phyloP scores from a whole-genome alignment of 2,888 invertebrate species.

The Plebejus melissa region DNA sequence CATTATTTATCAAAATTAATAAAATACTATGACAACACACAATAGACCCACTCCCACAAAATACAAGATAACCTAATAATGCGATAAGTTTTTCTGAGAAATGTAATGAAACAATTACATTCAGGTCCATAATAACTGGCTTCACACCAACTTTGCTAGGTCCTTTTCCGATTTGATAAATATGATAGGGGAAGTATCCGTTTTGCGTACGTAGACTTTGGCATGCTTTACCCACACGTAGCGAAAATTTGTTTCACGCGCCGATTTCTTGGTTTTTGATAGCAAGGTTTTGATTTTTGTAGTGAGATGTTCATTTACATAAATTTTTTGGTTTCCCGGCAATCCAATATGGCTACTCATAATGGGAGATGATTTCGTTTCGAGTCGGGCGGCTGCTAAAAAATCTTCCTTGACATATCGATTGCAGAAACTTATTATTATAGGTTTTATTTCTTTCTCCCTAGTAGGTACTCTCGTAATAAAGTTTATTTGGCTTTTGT shows the following conservation, averaged over 20 bases:
- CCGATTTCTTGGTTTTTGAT: not conserved
- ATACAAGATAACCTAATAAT: too few species aligned
- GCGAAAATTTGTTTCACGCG: not conserved
- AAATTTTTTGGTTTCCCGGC: not conserved
- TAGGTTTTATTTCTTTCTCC: not conserved
- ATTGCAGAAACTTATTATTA: constrained; percentile 1
- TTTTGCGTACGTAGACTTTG: constrained; percentile 4
- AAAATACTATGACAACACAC: too few species aligned
- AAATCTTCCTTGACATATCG: constrained; percentile 21
- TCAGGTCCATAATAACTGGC: too few species aligned
- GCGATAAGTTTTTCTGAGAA: too few species aligned
- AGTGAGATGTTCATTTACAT: not conserved
- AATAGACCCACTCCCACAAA: too few species aligned
- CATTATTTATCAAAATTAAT: too few species aligned
- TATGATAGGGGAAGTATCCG: constrained; percentile 15
- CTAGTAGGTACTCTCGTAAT: not conserved
- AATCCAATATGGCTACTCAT: not conserved
- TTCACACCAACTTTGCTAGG: too few species aligned
- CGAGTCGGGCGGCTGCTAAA: not conserved
- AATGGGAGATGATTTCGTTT: not conserved
- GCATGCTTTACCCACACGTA: constrained; percentile 19
- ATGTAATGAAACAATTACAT: too few species aligned
- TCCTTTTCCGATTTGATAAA: too few species aligned
- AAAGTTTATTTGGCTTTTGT: constrained; percentile 2
- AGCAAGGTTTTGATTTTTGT: not conserved